phyloP scores from a whole-genome alignment of 2,888 invertebrate species.

The Acanthosepion esculentum region DNA sequence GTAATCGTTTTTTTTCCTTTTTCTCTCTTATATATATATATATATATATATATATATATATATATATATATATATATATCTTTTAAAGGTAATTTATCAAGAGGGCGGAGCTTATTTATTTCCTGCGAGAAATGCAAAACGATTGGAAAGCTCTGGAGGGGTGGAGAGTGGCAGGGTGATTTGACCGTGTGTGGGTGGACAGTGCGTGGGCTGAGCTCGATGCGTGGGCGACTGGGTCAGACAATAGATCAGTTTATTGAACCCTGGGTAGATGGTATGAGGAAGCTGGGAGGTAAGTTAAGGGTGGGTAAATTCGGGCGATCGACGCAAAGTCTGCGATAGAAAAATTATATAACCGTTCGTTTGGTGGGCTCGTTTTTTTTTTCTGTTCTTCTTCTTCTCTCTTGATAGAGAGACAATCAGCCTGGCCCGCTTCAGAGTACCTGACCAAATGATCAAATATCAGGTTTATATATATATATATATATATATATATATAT shows the following conservation, averaged over 20 bases:
- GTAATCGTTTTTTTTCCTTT: no score
- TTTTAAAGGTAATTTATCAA: not conserved
- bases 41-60: no score
- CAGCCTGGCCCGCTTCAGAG: no score
- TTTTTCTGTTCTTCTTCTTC: not conserved
- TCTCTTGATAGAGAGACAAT: not conserved
- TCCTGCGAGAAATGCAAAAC: not conserved
- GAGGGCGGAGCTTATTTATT: not conserved
- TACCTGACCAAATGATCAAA: no score
- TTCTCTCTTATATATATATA: no score
- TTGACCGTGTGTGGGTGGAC: not conserved
- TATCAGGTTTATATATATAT: no score
- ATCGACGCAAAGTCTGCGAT: not conserved
- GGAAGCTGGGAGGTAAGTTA: not conserved
- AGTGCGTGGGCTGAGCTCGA: not conserved
- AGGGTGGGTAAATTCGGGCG: not conserved
- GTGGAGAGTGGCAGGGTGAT: not conserved
- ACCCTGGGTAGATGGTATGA: not conserved
- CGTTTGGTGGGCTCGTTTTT: not conserved
- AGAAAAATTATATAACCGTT: not conserved
- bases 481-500: no score
- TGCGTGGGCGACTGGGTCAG: not conserved
- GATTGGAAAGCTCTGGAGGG: not conserved
- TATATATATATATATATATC: no score
- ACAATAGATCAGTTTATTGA: not conserved